Evolutionary conservation across 2,888 invertebrate genomes (phyloP).

Genomic region (Harpalus rufipes): DNA sequence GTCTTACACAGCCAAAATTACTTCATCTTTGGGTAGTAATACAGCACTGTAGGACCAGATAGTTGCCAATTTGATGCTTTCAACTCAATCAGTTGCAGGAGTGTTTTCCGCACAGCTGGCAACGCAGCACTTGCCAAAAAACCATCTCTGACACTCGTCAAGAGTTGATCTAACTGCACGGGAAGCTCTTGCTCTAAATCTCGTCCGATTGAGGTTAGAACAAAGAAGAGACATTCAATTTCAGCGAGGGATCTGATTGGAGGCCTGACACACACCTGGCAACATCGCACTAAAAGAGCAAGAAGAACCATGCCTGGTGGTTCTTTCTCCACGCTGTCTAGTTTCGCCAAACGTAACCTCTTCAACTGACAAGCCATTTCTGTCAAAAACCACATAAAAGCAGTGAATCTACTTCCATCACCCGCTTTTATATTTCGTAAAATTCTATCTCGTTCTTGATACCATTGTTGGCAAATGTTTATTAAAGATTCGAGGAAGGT

Average conservation of each 20-base stretch:
- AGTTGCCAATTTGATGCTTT: constrained; percentile 95
- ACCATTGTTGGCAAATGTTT: constrained; percentile 94
- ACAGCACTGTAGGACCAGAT: constrained; percentile 92
- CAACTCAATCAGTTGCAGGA: constrained; percentile 93
- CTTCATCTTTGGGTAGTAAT: constrained; percentile 86
- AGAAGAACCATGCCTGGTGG: constrained; percentile 88
- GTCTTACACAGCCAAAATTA: constrained; percentile 68
- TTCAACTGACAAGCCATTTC: constrained; percentile 95
- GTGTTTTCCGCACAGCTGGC: constrained; percentile 88
- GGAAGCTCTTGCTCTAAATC: constrained; percentile 92
- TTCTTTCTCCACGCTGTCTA: constrained; percentile 80
- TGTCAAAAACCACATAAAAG: constrained; percentile 93
- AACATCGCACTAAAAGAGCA: constrained; percentile 92
- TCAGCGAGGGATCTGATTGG: constrained; percentile 90
- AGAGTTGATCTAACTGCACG: constrained; percentile 87
- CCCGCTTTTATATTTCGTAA: constrained; percentile 80
- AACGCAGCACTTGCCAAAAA: constrained; percentile 87
- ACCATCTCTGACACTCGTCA: constrained; percentile 90
- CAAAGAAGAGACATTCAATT: constrained; percentile 93
- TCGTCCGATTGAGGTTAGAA: constrained; percentile 91
- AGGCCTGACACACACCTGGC: constrained; percentile 91
- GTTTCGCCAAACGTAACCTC: constrained; percentile 81
- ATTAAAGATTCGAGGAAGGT: constrained; percentile 93
- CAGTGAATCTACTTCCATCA: constrained; percentile 85
- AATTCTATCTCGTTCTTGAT: constrained; percentile 88